Base-by-base conservation (phyloP, 2,797 vertebrate species). In the Leptodactylus fallax region DNA sequence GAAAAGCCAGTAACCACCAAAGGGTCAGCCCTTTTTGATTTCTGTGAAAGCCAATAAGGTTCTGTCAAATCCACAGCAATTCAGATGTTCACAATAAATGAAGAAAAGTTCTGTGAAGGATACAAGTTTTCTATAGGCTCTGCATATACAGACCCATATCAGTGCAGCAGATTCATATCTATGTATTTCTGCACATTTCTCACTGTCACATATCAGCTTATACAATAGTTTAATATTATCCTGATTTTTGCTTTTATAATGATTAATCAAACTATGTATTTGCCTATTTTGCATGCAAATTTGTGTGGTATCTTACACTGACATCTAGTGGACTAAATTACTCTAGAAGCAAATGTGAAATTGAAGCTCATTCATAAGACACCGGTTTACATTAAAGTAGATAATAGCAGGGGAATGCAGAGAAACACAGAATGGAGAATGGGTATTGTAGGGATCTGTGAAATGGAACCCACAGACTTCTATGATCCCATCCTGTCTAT, bases 321-420 rank as follows among this genome's bases (percentile, higher is more conserved):
- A 78, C 87, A 88, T 58, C 87, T 88, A 27, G 78, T 88, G 87
- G 87, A 53, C 74, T 25, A 1, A 55, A 56, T 1, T 83, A 7
- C 47, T 25, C 7, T n/a, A 36, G 14, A 4, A 76, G n/a, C 10
- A 49, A 49, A 0, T 13, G 45, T 72, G 47, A 51, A 51, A 53
- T 6, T 23, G 6, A n/a, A 51, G 21, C 72, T 77, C 47, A 77
- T 77, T 19, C 23, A 67, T 25, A 27, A 27, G 14, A 17, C 0
- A n/a, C 9, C n/a, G 10, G n/a, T 63, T 63, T 23, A 21, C 10
- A 79, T 79, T n/a, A 17, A 7, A 77, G 14, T 7, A 23, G 3
- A 16, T 25, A 21, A 79, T 16, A 16, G 23, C 0, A 14, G 25
- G 76, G 76, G 16, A 16, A 25, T 36, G 4, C 36, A 3, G 1